Evolutionary conservation across 2,888 invertebrate genomes (phyloP).

Genomic region (Ditula angustiorana): DNA sequence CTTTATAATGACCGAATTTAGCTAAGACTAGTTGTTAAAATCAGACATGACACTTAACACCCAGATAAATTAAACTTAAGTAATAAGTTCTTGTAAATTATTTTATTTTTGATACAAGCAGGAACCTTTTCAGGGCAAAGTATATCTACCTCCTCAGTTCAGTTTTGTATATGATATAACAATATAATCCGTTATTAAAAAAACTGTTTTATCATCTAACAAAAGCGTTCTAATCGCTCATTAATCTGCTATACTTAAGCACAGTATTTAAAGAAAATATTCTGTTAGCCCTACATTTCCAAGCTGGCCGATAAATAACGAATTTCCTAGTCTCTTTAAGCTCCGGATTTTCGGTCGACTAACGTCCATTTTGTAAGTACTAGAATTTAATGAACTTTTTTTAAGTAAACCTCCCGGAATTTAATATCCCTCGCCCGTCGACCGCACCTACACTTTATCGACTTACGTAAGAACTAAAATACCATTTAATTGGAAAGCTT

Average conservation of each 20-base stretch:
- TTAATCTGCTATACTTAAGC: neutral
- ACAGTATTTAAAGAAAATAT: neutral
- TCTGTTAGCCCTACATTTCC: neutral
- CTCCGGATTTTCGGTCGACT: conserved; percentile 5
- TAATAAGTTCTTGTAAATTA: no score
- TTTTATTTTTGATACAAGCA: neutral
- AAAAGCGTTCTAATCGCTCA: neutral
- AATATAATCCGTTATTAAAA: no score
- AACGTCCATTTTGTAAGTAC: conserved; percentile 9
- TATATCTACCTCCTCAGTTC: no score
- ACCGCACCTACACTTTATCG: neutral
- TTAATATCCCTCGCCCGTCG: conserved; percentile 22
- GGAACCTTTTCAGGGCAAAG: no score
- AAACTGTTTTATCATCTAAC: no score
- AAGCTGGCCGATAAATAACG: conserved; percentile 4
- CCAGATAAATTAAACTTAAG: no score
- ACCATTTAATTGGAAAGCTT: conserved; percentile 9
- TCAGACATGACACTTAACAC: no score
- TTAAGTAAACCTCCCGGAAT: conserved; percentile 27
- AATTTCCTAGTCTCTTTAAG: conserved; percentile 7
- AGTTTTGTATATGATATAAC: no score
- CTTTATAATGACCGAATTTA: no score
- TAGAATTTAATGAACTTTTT: conserved; percentile 38
- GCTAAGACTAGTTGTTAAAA: no score
- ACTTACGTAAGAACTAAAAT: conserved; percentile 1